Evolutionary conservation across 2,797 vertebrate genomes (phyloP).

Genomic region (Monodelphis domestica): DNA sequence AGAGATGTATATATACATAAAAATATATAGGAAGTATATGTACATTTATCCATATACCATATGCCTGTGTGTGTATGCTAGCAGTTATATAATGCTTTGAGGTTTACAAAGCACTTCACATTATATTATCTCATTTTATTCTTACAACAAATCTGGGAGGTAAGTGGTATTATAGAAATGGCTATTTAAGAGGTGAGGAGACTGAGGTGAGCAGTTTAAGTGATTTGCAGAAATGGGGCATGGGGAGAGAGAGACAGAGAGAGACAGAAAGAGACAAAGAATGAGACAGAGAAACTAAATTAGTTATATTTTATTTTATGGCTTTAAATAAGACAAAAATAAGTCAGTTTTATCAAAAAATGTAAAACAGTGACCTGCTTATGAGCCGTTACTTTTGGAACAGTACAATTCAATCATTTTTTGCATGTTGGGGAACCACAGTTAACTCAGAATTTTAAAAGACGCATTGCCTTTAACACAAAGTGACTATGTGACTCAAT

Average conservation of each 20-base stretch:
- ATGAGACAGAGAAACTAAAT: background rate
- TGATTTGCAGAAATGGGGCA: too few relatives aligned
- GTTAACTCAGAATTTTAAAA: constrained; percentile 77
- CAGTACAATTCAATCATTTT: constrained; percentile 74
- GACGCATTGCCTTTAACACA: constrained; percentile 78
- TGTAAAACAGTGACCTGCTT: background rate
- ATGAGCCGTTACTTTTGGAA: constrained; percentile 72
- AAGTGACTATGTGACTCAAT: constrained; percentile 74
- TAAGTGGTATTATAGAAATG: background rate
- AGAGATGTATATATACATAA: too few relatives aligned
- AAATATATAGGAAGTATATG: too few relatives aligned
- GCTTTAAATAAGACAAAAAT: background rate
- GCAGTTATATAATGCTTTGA: background rate
- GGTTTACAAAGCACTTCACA: background rate
- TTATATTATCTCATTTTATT: background rate
- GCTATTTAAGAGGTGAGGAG: background rate
- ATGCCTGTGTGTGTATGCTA: too few relatives aligned
- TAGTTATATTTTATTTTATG: background rate
- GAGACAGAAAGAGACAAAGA: background rate
- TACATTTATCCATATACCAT: too few relatives aligned
- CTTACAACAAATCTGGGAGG: background rate
- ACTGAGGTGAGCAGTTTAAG: background rate
- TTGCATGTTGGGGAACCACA: constrained; percentile 52
- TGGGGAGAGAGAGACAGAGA: background rate
- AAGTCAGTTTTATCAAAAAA: background rate